phyloP scores from a whole-genome alignment of 2,113 vertebrate species.

The Pithys albifrons region DNA sequence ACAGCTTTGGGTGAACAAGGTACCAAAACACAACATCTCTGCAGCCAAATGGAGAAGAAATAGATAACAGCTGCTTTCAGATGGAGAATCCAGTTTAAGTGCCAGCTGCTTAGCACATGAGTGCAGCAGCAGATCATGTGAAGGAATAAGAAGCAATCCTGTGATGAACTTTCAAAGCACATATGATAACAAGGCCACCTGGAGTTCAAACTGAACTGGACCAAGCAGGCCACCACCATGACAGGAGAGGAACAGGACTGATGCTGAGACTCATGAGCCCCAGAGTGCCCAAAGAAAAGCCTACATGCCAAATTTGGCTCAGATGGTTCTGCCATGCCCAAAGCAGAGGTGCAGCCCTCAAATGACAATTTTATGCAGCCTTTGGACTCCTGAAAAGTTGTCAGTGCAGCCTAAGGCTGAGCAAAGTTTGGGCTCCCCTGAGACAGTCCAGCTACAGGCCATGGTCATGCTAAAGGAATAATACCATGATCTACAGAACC shows the following conservation, averaged over 20 bases:
- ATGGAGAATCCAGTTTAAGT: background rate
- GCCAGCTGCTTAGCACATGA: background rate
- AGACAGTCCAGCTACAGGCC: conserved; percentile 70
- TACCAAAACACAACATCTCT: background rate
- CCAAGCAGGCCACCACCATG: conserved; percentile 10
- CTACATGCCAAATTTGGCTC: background rate
- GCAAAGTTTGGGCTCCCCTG: conserved; percentile 75
- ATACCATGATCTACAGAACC: conserved; percentile 55
- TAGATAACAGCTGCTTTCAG: background rate
- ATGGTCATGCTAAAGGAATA: conserved; percentile 66
- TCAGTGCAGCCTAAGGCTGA: conserved; percentile 49
- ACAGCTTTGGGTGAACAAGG: background rate
- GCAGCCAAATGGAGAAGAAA: conserved; percentile 4
- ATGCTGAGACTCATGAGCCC: background rate
- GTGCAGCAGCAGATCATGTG: background rate
- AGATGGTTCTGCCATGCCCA: background rate
- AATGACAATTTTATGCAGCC: background rate
- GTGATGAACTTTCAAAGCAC: background rate
- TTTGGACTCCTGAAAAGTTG: conserved; percentile 28
- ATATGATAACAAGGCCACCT: background rate
- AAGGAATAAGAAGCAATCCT: background rate
- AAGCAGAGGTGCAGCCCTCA: background rate
- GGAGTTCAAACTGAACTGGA: background rate
- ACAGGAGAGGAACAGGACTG: conserved; percentile 8
- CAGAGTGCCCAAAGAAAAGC: background rate